A percentile compares a stretch with the other conserved stretches of the same genome.
Evolutionary conservation across 2,888 invertebrate genomes (phyloP).

Genomic region (Myopa tessellatipennis): DNA sequence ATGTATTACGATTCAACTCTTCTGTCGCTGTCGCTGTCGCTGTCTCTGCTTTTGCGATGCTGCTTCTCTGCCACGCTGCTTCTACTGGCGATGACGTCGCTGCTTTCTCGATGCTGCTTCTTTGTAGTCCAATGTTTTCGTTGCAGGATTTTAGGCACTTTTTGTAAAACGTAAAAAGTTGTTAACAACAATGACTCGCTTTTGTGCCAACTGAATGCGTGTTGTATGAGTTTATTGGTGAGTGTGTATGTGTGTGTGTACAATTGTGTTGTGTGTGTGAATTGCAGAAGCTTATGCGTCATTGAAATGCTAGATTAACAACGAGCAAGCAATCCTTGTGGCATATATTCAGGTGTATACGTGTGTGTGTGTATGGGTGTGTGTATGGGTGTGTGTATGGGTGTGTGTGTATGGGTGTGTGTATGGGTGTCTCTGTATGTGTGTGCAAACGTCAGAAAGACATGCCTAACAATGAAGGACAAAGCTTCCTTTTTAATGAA

Average conservation of each 20-base stretch:
- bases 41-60: no score
- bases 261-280: background rate
- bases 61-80: background rate
- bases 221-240: background rate
- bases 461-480: background rate
- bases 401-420: background rate
- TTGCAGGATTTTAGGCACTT: slow-evolving; percentile 31
- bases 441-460: no score
- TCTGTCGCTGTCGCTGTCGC: background rate
- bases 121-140: background rate
- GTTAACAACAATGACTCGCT: slow-evolving; percentile 17
- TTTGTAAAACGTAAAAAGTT: slow-evolving; percentile 34
- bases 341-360: background rate
- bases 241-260: background rate
- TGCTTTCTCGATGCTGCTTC: background rate
- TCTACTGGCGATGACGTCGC: background rate
- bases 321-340: background rate
- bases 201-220: background rate
- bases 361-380: no score
- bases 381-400: background rate
- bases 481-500: background rate
- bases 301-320: background rate
- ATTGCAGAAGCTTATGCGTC: no score
- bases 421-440: no score
- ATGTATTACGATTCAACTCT: background rate